A percentile compares a stretch with the other conserved stretches of the same genome.
phyloP scores from a whole-genome alignment of 1,140 invertebrate species.

The Micrasema longulum region DNA sequence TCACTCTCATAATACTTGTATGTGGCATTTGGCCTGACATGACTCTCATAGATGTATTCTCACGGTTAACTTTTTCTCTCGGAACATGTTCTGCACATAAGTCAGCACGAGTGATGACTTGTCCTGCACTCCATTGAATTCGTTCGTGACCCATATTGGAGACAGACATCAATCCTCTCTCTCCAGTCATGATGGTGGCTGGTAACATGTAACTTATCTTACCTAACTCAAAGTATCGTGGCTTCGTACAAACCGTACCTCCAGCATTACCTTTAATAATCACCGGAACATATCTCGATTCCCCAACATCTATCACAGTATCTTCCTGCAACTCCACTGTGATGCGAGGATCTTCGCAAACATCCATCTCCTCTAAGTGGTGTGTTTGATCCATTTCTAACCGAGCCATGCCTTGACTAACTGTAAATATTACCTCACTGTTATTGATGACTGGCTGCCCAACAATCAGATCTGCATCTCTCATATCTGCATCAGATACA shows the following conservation, averaged over 20 bases:
- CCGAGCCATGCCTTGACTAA: neutral
- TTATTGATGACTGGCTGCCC: neutral
- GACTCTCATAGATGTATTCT: too few species aligned
- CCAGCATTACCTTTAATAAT: neutral
- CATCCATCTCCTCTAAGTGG: neutral
- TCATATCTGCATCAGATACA: conserved; percentile 12
- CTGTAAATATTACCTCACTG: neutral
- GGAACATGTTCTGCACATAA: too few species aligned
- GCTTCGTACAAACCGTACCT: neutral
- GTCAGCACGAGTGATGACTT: too few species aligned
- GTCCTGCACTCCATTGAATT: neutral
- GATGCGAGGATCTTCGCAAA: neutral
- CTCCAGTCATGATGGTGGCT: neutral
- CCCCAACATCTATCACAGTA: neutral
- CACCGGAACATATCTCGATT: neutral
- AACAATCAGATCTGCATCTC: neutral
- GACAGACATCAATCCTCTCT: neutral
- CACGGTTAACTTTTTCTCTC: too few species aligned
- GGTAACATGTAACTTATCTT: neutral
- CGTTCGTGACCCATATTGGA: neutral
- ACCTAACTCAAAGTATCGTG: too few species aligned
- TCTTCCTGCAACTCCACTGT: neutral
- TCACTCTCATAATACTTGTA: too few species aligned
- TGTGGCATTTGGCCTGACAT: too few species aligned
- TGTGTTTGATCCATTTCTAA: neutral